Percentiles rank a stretch among this genome's conserved stretches.
Conservation (phyloP, 2,113 vertebrate genomes). For the Actinemys pallida region DNA sequence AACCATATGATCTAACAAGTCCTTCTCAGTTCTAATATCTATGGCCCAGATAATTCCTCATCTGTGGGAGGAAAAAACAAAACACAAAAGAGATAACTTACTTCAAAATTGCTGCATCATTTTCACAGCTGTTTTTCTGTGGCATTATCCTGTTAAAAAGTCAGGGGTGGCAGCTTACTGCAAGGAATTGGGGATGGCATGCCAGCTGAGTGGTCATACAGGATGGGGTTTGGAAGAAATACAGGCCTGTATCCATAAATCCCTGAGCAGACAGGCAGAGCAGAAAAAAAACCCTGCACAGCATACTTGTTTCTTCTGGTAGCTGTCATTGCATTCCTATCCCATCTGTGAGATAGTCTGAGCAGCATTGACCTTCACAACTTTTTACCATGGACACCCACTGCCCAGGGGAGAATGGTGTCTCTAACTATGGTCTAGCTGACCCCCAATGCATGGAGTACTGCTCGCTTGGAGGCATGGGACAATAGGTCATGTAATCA, state of each 20-base stretch:
- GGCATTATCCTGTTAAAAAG: neutral
- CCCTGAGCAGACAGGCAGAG: neutral
- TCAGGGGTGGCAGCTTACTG: neutral
- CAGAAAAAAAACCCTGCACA: neutral
- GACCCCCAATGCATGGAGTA: neutral
- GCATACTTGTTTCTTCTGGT: neutral
- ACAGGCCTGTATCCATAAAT: neutral
- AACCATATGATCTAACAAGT: neutral
- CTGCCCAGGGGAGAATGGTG: neutral
- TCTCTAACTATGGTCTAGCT: neutral
- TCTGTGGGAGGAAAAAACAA: too few species aligned
- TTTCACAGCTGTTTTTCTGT: neutral
- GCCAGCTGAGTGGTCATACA: neutral
- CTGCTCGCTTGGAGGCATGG: neutral
- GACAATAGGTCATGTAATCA: neutral
- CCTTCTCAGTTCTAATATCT: too few species aligned
- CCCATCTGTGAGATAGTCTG: neutral
- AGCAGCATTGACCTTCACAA: neutral
- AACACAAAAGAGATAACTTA: neutral
- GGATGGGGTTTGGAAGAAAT: neutral
- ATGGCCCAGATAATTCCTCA: neutral
- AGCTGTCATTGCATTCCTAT: neutral
- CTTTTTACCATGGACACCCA: neutral
- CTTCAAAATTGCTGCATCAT: neutral
- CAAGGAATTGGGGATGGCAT: neutral